These are phyloP conservation scores for Bombus balteatus DNA, from an alignment of 1,140 invertebrate species.

Conservation along the genomic window DNA sequence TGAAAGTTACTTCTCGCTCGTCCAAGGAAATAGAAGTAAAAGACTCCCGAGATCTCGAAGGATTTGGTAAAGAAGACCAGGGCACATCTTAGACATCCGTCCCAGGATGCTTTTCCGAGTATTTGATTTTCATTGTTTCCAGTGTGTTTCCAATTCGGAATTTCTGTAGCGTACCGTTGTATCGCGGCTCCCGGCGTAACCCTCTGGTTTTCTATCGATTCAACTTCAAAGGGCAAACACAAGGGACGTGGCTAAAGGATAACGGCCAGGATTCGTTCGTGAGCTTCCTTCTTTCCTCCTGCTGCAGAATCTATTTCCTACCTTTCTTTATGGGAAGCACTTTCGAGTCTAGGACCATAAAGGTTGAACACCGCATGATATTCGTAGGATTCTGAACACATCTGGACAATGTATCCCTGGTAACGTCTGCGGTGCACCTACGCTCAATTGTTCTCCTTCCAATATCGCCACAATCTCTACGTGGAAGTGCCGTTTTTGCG, in stretches of 20 bases:
- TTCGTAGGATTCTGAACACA: conserved; percentile 11
- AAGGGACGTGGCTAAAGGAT: background rate
- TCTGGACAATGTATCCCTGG: conserved; percentile 9
- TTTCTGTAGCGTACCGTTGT: background rate
- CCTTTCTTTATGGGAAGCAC: conserved; percentile 31
- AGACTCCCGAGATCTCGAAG: background rate
- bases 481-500: background rate
- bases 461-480: background rate
- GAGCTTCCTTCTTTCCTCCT: background rate
- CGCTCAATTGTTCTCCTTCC: conserved; percentile 7
- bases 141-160: background rate
- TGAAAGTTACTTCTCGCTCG: background rate
- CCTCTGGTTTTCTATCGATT: background rate
- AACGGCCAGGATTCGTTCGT: background rate
- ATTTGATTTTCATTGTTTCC: conserved; percentile 1
- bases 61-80: background rate
- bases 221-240: conserved; percentile 9
- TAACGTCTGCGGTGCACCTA: background rate
- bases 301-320: conserved; percentile 11
- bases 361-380: conserved; percentile 41
- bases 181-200: background rate
- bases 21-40: background rate
- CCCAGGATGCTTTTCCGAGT: too few species aligned
- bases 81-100: too few species aligned
- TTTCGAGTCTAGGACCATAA: conserved; percentile 10